phyloP scores from a whole-genome alignment of 1,140 invertebrate genomes.

The Cotesia vestalis region DNA sequence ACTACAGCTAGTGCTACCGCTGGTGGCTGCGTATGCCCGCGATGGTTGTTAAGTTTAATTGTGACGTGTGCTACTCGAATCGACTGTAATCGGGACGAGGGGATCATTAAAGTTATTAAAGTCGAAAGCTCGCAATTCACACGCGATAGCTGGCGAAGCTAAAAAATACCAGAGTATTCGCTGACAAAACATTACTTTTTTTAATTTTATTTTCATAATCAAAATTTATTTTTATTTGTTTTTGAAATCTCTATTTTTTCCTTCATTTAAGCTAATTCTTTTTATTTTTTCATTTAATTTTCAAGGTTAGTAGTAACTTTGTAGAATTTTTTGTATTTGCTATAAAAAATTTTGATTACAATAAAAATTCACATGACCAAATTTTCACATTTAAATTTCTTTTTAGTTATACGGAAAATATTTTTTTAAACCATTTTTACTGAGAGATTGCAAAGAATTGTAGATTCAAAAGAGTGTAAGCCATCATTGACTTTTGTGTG shows the following conservation, averaged over 20 bases:
- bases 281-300: no score
- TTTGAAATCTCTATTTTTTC: background rate
- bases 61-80: conserved; percentile 34
- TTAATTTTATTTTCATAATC: conserved; percentile 6
- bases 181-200: conserved; percentile 10
- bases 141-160: conserved; percentile 23
- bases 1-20: background rate
- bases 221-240: conserved; percentile 8
- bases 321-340: no score
- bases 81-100: conserved; percentile 33
- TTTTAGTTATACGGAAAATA: no score
- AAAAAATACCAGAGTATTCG: conserved; percentile 23
- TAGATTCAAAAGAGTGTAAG: no score
- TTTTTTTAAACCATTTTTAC: no score
- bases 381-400: no score
- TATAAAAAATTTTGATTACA: no score
- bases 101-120: conserved; percentile 44
- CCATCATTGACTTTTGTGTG: conserved; percentile 10
- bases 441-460: no score
- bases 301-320: no score
- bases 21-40: conserved; percentile 13
- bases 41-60: conserved; percentile 43
- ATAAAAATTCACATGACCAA: no score
- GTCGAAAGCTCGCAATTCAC: conserved; percentile 38
- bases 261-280: background rate